These are phyloP conservation scores for Drosophila ficusphila DNA, from an alignment of 1,140 invertebrate species.

Conservation along the genomic window DNA sequence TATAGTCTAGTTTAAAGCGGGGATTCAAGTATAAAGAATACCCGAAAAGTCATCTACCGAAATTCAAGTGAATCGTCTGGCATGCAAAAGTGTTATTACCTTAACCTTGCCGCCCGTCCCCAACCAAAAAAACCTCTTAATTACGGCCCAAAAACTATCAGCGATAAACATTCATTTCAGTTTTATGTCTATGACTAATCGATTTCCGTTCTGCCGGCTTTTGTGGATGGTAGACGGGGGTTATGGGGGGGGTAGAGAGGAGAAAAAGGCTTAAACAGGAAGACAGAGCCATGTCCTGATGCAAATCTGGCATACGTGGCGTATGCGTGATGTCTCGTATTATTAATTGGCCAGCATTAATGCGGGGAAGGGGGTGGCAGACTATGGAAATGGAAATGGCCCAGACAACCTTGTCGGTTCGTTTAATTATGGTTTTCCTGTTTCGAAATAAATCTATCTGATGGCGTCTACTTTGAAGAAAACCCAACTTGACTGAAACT, in stretches of 20 bases:
- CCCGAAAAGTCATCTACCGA: neutral
- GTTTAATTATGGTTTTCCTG: constrained; percentile 1
- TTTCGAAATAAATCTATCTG: neutral
- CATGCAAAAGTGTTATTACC: constrained; percentile 69
- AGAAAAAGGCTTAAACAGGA: constrained; percentile 8
- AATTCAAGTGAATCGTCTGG: constrained; percentile 18
- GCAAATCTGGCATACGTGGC: constrained; percentile 24
- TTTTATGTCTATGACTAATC: constrained; percentile 61
- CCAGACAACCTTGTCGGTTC: constrained; percentile 25
- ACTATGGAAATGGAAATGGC: constrained; percentile 34
- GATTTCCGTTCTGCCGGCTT: constrained; percentile 55
- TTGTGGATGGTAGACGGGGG: neutral
- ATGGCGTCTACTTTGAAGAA: neutral
- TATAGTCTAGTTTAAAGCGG: constrained; percentile 1
- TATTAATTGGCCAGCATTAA: constrained; percentile 23
- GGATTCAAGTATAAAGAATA: neutral
- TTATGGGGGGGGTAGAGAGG: neutral
- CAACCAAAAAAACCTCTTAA: constrained; percentile 23
- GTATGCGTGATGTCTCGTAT: constrained; percentile 40
- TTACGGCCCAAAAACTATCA: constrained; percentile 64
- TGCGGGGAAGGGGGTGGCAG: neutral
- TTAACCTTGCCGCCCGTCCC: neutral
- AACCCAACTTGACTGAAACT: neutral
- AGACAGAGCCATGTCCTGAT: constrained; percentile 13
- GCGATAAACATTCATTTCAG: constrained; percentile 59